Evolutionary conservation across 2,113 vertebrate genomes (phyloP).

Genomic region (Romanogobio albipinnatus): DNA sequence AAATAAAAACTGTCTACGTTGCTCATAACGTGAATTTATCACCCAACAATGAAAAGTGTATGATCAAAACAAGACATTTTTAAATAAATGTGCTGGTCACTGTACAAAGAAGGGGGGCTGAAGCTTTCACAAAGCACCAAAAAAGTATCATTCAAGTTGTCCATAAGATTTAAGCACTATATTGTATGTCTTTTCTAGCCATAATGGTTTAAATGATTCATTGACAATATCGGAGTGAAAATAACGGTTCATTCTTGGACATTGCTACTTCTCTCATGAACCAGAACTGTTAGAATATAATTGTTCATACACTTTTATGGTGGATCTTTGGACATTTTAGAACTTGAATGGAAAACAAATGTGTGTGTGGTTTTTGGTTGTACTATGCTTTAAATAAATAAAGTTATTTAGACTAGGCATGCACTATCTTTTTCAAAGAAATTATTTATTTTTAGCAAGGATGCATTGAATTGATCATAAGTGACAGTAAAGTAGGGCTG

Average conservation of each 20-base stretch:
- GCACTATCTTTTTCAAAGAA: background rate
- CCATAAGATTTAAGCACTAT: background rate
- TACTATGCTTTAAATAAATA: background rate
- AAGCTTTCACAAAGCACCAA: background rate
- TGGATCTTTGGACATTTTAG: too few relatives aligned
- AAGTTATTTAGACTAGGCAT: background rate
- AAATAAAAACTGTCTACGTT: background rate
- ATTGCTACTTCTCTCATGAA: too few relatives aligned
- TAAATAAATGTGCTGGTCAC: background rate
- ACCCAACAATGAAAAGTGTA: too few relatives aligned
- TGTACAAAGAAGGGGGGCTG: background rate
- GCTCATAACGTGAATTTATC: background rate
- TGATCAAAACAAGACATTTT: background rate
- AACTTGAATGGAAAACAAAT: too few relatives aligned
- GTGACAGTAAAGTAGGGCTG: background rate
- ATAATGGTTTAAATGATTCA: too few relatives aligned
- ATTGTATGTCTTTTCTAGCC: too few relatives aligned
- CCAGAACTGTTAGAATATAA: too few relatives aligned
- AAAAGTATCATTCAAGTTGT: background rate
- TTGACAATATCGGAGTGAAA: too few relatives aligned
- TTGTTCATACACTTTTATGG: too few relatives aligned
- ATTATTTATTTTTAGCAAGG: background rate
- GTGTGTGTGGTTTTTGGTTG: background rate
- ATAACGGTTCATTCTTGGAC: too few relatives aligned
- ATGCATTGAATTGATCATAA: background rate